Evolutionary conservation across 2,113 vertebrate species (phyloP).

Genomic region (Pterocles gutturalis): DNA sequence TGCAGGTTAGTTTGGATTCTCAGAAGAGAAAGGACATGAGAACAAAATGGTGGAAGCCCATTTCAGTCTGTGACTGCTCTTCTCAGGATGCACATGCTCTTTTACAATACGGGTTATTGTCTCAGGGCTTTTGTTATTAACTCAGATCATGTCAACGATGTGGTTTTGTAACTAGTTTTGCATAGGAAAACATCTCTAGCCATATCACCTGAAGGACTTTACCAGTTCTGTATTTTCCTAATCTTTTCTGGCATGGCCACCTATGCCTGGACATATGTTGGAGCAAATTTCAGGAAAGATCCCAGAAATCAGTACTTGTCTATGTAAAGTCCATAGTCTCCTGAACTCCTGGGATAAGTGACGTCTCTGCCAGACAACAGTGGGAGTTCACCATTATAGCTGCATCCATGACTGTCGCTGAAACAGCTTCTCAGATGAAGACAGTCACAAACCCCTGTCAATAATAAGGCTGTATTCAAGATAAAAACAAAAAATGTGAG

Average conservation of each 20-base stretch:
- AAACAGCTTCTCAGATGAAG: not conserved
- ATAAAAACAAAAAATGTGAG: accelerated
- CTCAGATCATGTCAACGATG: not conserved
- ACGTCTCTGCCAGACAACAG: not conserved
- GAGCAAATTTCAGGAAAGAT: not conserved
- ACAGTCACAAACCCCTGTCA: not conserved
- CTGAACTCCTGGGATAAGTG: not conserved
- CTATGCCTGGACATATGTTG: not conserved
- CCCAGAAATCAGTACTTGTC: not conserved
- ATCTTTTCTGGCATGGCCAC: not conserved
- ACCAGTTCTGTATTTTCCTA: not conserved
- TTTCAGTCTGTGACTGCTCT: not conserved
- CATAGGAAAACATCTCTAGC: not conserved
- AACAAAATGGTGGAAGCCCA: not conserved
- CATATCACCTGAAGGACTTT: not conserved
- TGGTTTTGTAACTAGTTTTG: not conserved
- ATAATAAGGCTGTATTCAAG: not conserved
- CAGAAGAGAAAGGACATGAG: not conserved
- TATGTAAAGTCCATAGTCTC: not conserved
- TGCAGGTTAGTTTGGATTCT: not conserved
- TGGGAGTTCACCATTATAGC: not conserved
- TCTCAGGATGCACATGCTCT: not conserved
- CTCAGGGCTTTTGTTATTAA: not conserved
- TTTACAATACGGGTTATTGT: not conserved
- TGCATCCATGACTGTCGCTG: not conserved